A percentile compares a stretch with the other conserved stretches of the same genome.
phyloP scores from a whole-genome alignment of 2,797 vertebrate species.

The Sardinella longiceps region DNA sequence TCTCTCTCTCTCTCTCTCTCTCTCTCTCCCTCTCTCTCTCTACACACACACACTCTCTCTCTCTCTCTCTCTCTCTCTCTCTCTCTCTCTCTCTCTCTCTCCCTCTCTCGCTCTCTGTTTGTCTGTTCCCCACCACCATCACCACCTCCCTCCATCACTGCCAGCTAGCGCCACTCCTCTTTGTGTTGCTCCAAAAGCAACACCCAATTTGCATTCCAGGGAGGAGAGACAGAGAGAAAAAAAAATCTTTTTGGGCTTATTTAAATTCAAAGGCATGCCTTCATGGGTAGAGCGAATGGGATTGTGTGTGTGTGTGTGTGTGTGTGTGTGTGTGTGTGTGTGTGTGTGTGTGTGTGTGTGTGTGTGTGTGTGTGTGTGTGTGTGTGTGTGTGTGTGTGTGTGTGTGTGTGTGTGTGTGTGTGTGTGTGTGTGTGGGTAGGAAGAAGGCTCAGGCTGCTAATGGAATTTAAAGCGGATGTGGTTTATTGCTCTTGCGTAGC shows the following conservation, averaged over 20 bases:
- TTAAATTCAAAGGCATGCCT: constrained; percentile 53
- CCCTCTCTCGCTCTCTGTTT: not conserved
- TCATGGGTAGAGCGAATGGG: constrained; percentile 10
- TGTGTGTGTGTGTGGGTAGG: not conserved
- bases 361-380: not conserved
- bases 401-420: not conserved
- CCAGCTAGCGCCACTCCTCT: not conserved
- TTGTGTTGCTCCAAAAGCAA: constrained; percentile 25
- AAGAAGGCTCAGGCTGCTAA: constrained; percentile 49
- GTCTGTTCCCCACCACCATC: not conserved
- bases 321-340: not conserved
- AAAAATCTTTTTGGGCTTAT: constrained; percentile 42
- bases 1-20: not conserved
- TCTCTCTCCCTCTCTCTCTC: not conserved
- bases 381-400: not conserved
- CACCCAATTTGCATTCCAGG: constrained; percentile 20
- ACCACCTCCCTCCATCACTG: not conserved
- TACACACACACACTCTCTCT: not conserved
- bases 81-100: not conserved
- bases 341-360: not conserved
- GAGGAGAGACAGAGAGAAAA: constrained; percentile 11
- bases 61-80: not conserved
- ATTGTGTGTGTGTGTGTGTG: constrained; percentile 4
- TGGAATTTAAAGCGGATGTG: constrained; percentile 62
- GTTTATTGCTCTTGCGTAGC: constrained; percentile 57